These are phyloP conservation scores for Gnathonemus longibarbis DNA, from an alignment of 2,113 vertebrate species.

Conservation along the genomic window DNA sequence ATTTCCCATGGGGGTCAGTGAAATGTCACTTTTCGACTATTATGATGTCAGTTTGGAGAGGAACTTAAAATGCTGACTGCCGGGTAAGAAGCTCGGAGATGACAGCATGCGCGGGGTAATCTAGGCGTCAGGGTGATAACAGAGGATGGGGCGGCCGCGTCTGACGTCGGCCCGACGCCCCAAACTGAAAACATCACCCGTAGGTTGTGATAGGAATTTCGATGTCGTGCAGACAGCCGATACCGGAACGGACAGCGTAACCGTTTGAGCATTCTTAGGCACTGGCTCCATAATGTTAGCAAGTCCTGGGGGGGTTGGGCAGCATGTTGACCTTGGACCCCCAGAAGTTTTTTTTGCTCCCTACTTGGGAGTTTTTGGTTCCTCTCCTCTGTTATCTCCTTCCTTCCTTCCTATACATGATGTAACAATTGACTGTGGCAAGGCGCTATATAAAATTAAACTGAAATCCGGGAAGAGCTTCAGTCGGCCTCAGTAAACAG, in stretches of 20 bases:
- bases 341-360: background rate
- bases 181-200: background rate
- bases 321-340: background rate
- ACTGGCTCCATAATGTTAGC: background rate
- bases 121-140: background rate
- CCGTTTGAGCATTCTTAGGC: background rate
- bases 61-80: background rate
- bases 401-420: background rate
- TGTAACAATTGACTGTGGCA: background rate
- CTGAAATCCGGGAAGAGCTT: background rate
- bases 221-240: background rate
- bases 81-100: no score
- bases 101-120: background rate
- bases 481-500: background rate
- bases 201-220: background rate
- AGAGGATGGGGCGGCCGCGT: background rate
- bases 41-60: background rate
- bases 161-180: background rate
- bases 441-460: background rate
- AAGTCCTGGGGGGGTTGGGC: background rate
- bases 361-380: background rate
- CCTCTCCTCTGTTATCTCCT: background rate
- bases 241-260: background rate
- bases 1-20: background rate
- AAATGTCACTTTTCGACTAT: background rate